These are phyloP conservation scores for Solenopsis invicta DNA, from an alignment of 1,140 invertebrate genomes.

Conservation along the genomic window DNA sequence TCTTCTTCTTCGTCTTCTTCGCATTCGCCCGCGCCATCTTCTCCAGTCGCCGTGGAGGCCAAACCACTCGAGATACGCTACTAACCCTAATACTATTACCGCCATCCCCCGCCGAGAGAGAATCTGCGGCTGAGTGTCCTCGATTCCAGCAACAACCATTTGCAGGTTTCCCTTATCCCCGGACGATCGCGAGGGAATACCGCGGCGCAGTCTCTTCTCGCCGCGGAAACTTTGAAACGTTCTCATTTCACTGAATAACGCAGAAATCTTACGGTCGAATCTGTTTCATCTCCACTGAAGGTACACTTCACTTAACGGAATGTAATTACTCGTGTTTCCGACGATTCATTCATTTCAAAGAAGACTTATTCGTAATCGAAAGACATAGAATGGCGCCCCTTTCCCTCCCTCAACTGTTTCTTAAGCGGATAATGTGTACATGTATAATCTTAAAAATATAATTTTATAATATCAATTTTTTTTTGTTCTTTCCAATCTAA, in stretches of 20 bases:
- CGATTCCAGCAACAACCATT: slow-evolving; percentile 75
- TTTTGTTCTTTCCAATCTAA: no score
- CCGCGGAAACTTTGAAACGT: slow-evolving; percentile 71
- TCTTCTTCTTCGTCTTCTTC: slow-evolving; percentile 56
- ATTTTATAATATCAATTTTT: no score
- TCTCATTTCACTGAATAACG: slow-evolving; percentile 69
- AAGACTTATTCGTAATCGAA: background rate
- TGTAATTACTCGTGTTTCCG: slow-evolving; percentile 43
- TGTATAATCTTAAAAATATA: no score
- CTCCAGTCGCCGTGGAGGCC: slow-evolving; percentile 33
- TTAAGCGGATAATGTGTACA: background rate
- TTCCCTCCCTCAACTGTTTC: background rate
- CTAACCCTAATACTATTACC: slow-evolving; percentile 79
- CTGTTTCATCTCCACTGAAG: slow-evolving; percentile 19
- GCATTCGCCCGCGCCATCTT: slow-evolving; percentile 53
- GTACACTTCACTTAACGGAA: background rate
- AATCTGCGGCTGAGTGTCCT: slow-evolving; percentile 74
- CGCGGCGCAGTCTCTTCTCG: slow-evolving; percentile 25
- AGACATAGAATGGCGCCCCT: background rate
- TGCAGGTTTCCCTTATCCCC: slow-evolving; percentile 74
- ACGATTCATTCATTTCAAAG: background rate
- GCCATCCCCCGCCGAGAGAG: slow-evolving; percentile 62
- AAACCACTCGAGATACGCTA: slow-evolving; percentile 77
- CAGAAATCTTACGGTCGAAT: slow-evolving; percentile 38
- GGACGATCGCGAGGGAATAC: slow-evolving; percentile 68